Conservation (phyloP, 1,140 invertebrate species). For the Gryon sp. region DNA sequence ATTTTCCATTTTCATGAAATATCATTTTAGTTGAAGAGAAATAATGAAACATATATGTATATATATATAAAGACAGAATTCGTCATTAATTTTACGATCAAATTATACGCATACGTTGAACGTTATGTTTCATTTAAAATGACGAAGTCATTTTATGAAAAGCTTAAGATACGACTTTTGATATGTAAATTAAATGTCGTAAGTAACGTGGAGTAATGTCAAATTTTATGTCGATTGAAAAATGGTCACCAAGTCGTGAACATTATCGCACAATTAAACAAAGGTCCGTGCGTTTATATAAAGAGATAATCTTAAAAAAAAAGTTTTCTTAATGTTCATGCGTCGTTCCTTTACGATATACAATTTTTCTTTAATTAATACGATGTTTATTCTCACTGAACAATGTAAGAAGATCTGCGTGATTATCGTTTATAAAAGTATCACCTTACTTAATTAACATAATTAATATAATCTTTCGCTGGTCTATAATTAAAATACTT, state of each 20-base stretch:
- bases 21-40: conserved; percentile 4
- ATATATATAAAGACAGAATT: too few relatives aligned
- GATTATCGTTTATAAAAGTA: conserved; percentile 34
- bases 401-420: conserved; percentile 25
- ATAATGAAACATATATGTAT: background rate
- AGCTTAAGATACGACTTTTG: conserved; percentile 9
- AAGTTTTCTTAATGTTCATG: background rate
- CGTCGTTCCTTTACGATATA: background rate
- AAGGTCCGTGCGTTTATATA: background rate
- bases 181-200: conserved; percentile 33
- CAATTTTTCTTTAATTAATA: conserved; percentile 25
- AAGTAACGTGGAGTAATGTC: conserved; percentile 5
- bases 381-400: background rate
- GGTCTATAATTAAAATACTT: conserved; percentile 11
- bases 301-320: conserved; percentile 1
- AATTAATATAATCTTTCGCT: conserved; percentile 38
- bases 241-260: background rate
- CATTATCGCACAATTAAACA: conserved; percentile 20
- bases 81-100: conserved; percentile 30
- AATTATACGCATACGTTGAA: conserved; percentile 5
- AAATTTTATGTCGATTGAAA: conserved; percentile 11
- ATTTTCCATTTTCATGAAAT: conserved; percentile 52
- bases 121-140: conserved; percentile 22
- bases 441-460: conserved; percentile 44
- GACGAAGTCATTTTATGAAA: conserved; percentile 28